Conservation (phyloP, 2,797 vertebrate species). For the Sternotherus odoratus region DNA sequence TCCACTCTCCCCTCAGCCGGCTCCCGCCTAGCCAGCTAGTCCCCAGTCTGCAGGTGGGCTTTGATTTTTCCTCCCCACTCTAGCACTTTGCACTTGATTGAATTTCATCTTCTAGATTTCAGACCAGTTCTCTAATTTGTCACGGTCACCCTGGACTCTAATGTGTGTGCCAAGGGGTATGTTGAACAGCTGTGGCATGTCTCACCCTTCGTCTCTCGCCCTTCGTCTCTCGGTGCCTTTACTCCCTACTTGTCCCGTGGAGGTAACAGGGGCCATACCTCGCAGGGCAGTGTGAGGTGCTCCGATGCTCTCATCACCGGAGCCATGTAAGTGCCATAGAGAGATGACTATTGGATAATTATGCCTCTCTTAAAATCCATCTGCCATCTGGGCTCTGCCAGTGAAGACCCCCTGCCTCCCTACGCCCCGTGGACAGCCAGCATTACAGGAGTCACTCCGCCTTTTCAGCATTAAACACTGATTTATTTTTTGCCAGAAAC, state of each 20-base stretch:
- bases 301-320: too few species aligned
- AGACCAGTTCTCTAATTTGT: background rate
- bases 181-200: background rate
- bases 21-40: background rate
- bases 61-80: background rate
- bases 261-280: too few species aligned
- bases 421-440: background rate
- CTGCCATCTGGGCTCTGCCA: background rate
- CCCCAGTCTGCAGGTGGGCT: too few species aligned
- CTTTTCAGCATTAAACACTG: background rate
- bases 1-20: background rate
- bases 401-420: background rate
- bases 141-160: too few species aligned
- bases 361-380: background rate
- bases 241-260: too few species aligned
- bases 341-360: background rate
- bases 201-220: background rate
- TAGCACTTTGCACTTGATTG: background rate
- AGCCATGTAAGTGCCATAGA: background rate
- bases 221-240: background rate
- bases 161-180: background rate
- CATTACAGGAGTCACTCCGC: background rate
- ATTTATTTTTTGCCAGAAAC: background rate
- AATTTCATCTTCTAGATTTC: background rate
- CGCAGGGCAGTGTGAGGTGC: too few species aligned